phyloP scores from a whole-genome alignment of 2,797 vertebrate species.

The Ciconia nigra region DNA sequence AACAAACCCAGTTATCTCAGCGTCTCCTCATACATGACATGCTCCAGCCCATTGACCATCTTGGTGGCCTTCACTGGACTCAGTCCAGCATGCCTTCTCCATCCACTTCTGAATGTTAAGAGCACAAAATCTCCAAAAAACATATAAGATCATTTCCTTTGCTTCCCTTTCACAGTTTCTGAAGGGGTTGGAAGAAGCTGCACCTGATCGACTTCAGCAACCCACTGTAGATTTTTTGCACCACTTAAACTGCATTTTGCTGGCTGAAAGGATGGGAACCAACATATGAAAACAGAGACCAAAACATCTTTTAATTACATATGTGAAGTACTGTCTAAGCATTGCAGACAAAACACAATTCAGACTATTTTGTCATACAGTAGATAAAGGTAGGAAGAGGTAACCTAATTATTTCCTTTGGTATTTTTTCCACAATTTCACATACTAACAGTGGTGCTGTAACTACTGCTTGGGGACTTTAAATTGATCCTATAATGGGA shows the following conservation, averaged over 20 bases:
- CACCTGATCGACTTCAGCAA: not conserved
- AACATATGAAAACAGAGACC: not conserved
- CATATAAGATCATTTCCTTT: not conserved
- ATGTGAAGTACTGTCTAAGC: not conserved
- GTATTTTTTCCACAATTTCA: not conserved
- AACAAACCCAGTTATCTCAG: not conserved
- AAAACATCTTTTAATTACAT: not conserved
- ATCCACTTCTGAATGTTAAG: not conserved
- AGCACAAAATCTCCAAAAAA: not conserved
- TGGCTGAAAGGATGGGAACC: not conserved
- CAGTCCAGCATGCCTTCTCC: not conserved
- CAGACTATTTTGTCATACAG: not conserved
- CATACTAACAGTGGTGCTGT: not conserved
- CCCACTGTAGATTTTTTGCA: not conserved
- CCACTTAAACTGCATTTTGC: not conserved
- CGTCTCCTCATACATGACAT: not conserved
- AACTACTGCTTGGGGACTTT: not conserved
- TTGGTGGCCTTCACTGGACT: not conserved
- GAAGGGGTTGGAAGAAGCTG: not conserved
- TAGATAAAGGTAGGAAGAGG: not conserved
- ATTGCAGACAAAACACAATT: not conserved
- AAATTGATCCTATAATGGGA: not conserved
- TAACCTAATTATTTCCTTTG: not conserved
- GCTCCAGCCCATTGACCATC: accelerated
- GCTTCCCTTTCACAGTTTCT: not conserved